phyloP scores from a whole-genome alignment of 2,113 vertebrate genomes.

The Sebastes schlegelii region DNA sequence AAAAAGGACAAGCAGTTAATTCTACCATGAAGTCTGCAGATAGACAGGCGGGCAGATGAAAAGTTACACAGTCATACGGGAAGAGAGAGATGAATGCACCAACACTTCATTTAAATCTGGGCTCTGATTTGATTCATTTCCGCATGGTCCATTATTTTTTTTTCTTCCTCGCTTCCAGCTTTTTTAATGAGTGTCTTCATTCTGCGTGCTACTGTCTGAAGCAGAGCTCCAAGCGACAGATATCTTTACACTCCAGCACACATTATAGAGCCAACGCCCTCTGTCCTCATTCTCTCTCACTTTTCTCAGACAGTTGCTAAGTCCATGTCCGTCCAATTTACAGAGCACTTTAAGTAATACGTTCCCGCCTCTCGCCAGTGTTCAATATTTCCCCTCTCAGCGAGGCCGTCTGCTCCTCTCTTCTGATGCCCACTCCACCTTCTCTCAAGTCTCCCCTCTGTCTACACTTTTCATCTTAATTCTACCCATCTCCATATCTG shows the following conservation, averaged over 20 bases:
- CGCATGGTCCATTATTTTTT: conserved; percentile 71
- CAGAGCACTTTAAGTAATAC: conserved; percentile 64
- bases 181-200: conserved; percentile 81
- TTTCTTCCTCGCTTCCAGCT: conserved; percentile 61
- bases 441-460: conserved; percentile 46
- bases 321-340: conserved; percentile 72
- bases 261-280: conserved; percentile 72
- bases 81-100: conserved; percentile 49
- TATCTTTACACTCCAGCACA: conserved; percentile 72
- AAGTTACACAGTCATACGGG: conserved; percentile 33
- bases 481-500: conserved; percentile 29
- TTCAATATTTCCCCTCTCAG: conserved; percentile 62
- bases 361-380: conserved; percentile 44
- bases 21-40: conserved; percentile 50
- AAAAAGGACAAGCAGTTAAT: conserved; percentile 46
- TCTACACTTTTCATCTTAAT: conserved; percentile 56
- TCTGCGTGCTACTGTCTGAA: conserved; percentile 72
- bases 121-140: conserved; percentile 72
- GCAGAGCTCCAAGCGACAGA: conserved; percentile 68
- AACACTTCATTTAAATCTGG: conserved; percentile 67
- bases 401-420: conserved; percentile 42
- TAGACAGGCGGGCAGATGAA: conserved; percentile 39
- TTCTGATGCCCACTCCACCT: conserved; percentile 63
- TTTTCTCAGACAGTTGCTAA: conserved; percentile 56
- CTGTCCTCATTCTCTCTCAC: conserved; percentile 64